These are phyloP conservation scores for Psittacula cyanocephala DNA, from an alignment of 2,113 vertebrate species.

Conservation along the genomic window DNA sequence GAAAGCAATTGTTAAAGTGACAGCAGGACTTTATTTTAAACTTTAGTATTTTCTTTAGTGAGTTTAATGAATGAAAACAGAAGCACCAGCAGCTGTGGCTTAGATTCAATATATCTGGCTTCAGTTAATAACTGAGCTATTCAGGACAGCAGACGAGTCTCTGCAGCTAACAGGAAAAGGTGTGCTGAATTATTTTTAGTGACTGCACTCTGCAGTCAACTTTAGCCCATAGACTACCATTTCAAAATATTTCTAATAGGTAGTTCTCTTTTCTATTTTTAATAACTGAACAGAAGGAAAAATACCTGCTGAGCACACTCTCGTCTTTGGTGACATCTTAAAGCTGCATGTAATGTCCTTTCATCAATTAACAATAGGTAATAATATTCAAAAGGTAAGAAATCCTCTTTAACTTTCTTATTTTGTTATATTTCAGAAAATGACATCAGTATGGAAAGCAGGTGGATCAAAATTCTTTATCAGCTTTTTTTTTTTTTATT, in stretches of 20 bases:
- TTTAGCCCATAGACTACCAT: not conserved
- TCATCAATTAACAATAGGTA: not conserved
- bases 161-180: not conserved
- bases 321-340: not conserved
- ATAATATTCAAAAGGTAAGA: constrained; percentile 15
- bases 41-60: not conserved
- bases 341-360: not conserved
- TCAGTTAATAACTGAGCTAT: not conserved
- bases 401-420: not conserved
- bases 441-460: not conserved
- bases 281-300: not conserved
- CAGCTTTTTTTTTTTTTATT: not conserved
- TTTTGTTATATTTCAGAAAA: not conserved
- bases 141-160: not conserved
- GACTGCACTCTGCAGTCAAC: not conserved
- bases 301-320: not conserved
- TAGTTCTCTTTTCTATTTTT: not conserved
- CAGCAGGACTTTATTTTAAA: not conserved
- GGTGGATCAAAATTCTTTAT: not conserved
- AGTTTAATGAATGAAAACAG: not conserved
- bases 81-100: not conserved
- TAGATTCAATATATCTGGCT: not conserved
- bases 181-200: not conserved
- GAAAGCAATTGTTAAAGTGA: not conserved
- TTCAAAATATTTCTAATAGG: not conserved